Percentiles rank a stretch among this genome's conserved stretches.
Conservation (phyloP, 1,140 invertebrate species). For the Leptoteleia sp. region DNA sequence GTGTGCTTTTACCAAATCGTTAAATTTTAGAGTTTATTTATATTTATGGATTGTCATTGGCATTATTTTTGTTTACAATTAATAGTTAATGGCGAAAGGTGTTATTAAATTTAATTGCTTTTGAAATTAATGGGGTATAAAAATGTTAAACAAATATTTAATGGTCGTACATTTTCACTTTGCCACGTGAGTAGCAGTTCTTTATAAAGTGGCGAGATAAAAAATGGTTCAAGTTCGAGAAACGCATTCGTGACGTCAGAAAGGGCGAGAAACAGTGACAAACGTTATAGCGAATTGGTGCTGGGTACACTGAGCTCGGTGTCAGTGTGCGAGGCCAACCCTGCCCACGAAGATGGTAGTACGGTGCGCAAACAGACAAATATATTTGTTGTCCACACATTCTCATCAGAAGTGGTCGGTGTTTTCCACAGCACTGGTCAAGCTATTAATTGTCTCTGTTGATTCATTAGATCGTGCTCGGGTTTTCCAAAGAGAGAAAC, state of each 20-base stretch:
- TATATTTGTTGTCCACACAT: conserved; percentile 73
- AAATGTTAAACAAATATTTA: conserved; percentile 36
- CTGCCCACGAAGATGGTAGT: conserved; percentile 47
- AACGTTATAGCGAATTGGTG: conserved; percentile 61
- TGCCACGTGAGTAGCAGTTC: conserved; percentile 39
- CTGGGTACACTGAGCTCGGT: conserved; percentile 34
- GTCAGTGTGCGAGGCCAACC: conserved; percentile 51
- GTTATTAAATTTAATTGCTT: background rate
- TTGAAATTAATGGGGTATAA: background rate
- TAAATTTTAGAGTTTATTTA: no score
- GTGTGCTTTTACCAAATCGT: no score
- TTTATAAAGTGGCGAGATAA: conserved; percentile 62
- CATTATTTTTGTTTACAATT: background rate
- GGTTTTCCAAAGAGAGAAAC: conserved; percentile 72
- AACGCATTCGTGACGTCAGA: conserved; percentile 61
- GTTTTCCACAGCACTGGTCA: conserved; percentile 68
- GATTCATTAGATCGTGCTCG: conserved; percentile 80
- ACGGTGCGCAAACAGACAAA: conserved; percentile 66
- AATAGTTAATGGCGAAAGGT: no score
- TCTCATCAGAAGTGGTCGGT: conserved; percentile 65
- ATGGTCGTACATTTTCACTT: conserved; percentile 34
- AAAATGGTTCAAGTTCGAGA: conserved; percentile 64
- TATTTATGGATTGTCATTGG: no score
- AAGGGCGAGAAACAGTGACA: conserved; percentile 64
- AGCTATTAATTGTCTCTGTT: conserved; percentile 81